These are phyloP conservation scores for Leptodactylus fuscus DNA, from an alignment of 2,113 vertebrate species.

Conservation along the genomic window DNA sequence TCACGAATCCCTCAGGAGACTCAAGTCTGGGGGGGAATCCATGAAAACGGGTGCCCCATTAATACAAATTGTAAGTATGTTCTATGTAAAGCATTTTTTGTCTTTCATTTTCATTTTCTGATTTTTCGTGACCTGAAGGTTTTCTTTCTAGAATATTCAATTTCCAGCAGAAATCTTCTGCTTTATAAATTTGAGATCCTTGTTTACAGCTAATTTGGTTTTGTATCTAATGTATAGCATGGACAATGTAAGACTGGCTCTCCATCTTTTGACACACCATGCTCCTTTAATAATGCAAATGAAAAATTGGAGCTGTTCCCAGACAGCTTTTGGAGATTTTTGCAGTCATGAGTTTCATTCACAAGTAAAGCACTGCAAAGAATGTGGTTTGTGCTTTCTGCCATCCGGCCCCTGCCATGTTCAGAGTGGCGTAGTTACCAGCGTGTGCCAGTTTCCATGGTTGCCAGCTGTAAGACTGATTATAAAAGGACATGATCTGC, in stretches of 20 bases:
- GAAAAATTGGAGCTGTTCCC: slow-evolving; percentile 35
- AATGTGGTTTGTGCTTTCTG: slow-evolving; percentile 33
- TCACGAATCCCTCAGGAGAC: too few relatives aligned
- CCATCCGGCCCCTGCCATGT: slow-evolving; percentile 46
- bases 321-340: slow-evolving; percentile 35
- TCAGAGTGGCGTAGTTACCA: slow-evolving; percentile 40
- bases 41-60: too few relatives aligned
- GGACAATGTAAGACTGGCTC: neutral
- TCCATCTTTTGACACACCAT: slow-evolving; percentile 7
- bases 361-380: slow-evolving; percentile 37
- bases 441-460: slow-evolving; percentile 46
- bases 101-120: too few relatives aligned
- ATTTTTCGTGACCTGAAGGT: too few relatives aligned
- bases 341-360: slow-evolving; percentile 37
- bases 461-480: slow-evolving; percentile 32
- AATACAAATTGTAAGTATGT: too few relatives aligned
- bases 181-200: neutral
- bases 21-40: too few relatives aligned
- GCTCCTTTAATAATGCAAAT: slow-evolving; percentile 31
- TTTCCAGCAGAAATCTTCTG: neutral
- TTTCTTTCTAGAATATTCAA: neutral
- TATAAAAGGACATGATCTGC: slow-evolving; percentile 34
- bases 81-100: too few relatives aligned
- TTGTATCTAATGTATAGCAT: neutral
- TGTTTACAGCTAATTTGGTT: slow-evolving; percentile 13